Base-by-base conservation (phyloP, 1,140 invertebrate species). In the Eubasilissa regina region DNA sequence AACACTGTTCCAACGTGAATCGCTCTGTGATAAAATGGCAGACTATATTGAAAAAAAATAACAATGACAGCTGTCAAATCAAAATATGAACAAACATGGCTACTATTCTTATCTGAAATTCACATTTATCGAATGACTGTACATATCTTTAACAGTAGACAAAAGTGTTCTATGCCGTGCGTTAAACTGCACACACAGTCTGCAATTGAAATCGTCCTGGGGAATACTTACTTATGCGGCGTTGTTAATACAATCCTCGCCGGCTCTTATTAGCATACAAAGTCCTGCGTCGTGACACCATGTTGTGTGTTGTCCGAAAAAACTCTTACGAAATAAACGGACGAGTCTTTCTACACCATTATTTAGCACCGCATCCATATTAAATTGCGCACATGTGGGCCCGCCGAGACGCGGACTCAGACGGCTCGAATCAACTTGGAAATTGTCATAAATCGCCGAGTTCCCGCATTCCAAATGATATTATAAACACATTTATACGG, bases 221-320 rank as follows among this genome's bases (percentile, higher is more conserved):
- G 55, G 72, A 68, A 74, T 72, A 75, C 77, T 78, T 51, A 62
- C 53, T 78, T 56, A 66, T 74, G 76, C 80, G 70, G 58, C 51
- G 80, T 68, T 58, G 77, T 78, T 19, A 75, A 80, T 72, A 77
- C 81, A 74, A 76, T 75, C 79, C 70, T 73, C 75, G 81, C 78
- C 78, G 75, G 64, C 64, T 68, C 70, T 80, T 77, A 82, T 82
- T 82, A 80, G 78, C 81, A 82, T 82, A 82, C 78, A 81, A 81
- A 82, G 81, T 82, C 81, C 44, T 72, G 51, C 60, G 78, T 82
- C 81, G 81, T 82, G 81, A 82, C 81, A 82, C 70, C 72, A 13
- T 78, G 77, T 80, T 82, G 77, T 79, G 77, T 43, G 43, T 73
- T 51, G 81, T 55, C 81, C 75, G 68, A 68, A 35, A 80, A 81